A percentile compares a stretch with the other conserved stretches of the same genome.
phyloP scores from a whole-genome alignment of 2,888 invertebrate genomes.

The Platycheirus albimanus region DNA sequence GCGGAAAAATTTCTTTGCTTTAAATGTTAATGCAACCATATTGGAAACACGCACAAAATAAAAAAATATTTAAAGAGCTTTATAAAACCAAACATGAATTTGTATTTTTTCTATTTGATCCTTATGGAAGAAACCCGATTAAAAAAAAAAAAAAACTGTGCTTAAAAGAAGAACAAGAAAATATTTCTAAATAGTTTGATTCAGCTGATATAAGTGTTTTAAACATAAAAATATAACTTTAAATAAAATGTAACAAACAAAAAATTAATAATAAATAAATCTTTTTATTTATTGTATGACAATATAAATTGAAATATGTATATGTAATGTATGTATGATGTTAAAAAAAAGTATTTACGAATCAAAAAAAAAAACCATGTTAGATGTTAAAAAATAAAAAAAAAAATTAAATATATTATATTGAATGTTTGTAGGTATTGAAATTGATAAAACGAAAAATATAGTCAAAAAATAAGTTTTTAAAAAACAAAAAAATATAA shows the following conservation, averaged over 20 bases:
- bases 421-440: slow-evolving; percentile 67
- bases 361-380: slow-evolving; percentile 36
- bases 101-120: no score
- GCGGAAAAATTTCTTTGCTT: no score
- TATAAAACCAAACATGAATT: no score
- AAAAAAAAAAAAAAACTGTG: no score
- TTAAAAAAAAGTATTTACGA: slow-evolving; percentile 56
- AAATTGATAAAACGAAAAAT: slow-evolving; percentile 47
- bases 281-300: slow-evolving; percentile 69
- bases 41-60: no score
- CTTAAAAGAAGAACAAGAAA: no score
- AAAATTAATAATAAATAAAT: slow-evolving; percentile 38
- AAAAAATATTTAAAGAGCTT: no score
- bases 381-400: slow-evolving; percentile 56
- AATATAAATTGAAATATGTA: slow-evolving; percentile 69
- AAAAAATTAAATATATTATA: slow-evolving; percentile 46
- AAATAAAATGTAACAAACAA: no score
- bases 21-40: no score
- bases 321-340: slow-evolving; percentile 21
- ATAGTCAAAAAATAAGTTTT: slow-evolving; percentile 21
- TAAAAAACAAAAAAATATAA: slow-evolving; percentile 29
- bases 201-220: slow-evolving; percentile 60
- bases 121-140: no score
- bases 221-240: slow-evolving; percentile 48
- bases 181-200: slow-evolving; percentile 24